Evolutionary conservation across 2,888 invertebrate genomes (phyloP), one percentile per base, ranked within the genome.

Genomic region (Byasa hedistus): DNA sequence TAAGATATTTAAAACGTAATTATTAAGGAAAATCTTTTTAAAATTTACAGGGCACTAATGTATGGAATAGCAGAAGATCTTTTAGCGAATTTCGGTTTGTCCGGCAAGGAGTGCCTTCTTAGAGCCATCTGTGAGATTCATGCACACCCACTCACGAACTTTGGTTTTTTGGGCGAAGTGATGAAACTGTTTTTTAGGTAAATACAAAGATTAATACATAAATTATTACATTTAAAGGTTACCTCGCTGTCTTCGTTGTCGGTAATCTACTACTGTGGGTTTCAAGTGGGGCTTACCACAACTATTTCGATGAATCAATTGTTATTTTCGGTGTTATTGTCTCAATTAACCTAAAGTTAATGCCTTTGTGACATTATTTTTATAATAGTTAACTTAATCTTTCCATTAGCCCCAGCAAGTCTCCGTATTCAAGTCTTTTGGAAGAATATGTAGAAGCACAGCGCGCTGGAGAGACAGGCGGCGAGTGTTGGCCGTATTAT

Each of bases 111-210:
- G 3, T 97, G 97, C 78, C 84, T 97, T 1, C 85, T 97, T 59
- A 91, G 97, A 70, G 96, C 96, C 1, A 97, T 97, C 69, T 97
- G 97, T 76, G 97, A 97, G 85, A 95, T 97, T 55, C 96, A 97
- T 76, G 95, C 97, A 0, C 94, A 96, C 77, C 95, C 95, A 0
- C 84, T 96, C 69, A 93, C 93, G 60, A 95, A 96, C 75, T 96
- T 95, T 74, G 97, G 97, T 7, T 93, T 97, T 61, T 83, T 97
- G 56, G 97, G 97, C 0, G 97, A 97, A 91, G 93, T 96, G 76
- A 91, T 96, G 72, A 96, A 96, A 79, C 83, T 97, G 8, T 96
- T 97, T 81, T 94, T 97, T 76, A 96, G 96, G 97, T 97, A 83
- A 93, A 94, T 92, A 54, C 10, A 19, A n/a, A 5, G 48, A 44